These are phyloP conservation scores for Hipparchia semele DNA, from an alignment of 2,888 invertebrate genomes.

Conservation along the genomic window DNA sequence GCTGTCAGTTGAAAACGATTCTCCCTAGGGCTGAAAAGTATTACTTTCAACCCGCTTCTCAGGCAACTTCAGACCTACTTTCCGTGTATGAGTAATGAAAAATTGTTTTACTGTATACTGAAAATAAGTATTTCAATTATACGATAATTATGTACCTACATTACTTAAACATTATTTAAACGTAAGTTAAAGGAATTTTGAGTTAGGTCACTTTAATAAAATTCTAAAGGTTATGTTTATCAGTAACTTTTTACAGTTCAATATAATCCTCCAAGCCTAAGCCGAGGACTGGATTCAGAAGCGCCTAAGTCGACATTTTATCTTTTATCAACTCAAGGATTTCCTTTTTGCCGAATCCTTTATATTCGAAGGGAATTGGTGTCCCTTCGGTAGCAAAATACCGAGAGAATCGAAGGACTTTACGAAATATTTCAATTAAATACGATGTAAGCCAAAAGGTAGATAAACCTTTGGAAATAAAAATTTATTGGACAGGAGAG, in stretches of 20 bases:
- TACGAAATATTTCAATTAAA: not conserved
- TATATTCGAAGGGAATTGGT: not conserved
- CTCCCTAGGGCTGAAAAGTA: no score
- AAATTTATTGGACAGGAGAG: not conserved
- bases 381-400: not conserved
- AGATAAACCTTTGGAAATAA: no score
- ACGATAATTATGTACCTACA: no score
- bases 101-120: no score
- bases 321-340: constrained; percentile 4
- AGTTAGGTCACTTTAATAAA: no score
- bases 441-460: not conserved
- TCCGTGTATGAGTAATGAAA: no score
- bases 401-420: not conserved
- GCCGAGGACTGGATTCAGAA: not conserved
- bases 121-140: no score
- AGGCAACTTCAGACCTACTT: no score
- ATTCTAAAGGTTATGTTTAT: not conserved
- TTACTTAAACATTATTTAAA: no score
- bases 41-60: no score
- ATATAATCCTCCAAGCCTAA: constrained; percentile 1
- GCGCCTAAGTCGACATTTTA: constrained; percentile 4
- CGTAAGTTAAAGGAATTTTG: no score
- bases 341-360: not conserved
- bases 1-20: no score
- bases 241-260: not conserved